Base-by-base conservation (phyloP, 2,888 invertebrate genomes). In the Cerastis leucographa region DNA sequence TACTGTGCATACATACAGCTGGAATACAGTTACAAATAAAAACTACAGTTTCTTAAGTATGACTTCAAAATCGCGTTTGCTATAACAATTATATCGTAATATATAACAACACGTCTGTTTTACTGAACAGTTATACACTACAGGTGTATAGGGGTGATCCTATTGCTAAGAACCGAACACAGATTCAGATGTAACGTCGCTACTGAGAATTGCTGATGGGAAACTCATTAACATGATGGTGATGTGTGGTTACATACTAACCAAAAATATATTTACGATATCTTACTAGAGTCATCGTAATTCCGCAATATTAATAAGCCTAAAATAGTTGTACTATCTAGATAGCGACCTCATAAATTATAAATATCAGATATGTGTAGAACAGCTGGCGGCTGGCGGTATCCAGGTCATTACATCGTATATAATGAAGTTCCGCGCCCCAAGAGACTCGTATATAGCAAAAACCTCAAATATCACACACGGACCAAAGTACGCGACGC, bases 401-500 rank as follows among this genome's bases (percentile, higher is more conserved):
- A 76, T 67, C n/a, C 56, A 74, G 73, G 54, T 78, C 68, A 73
- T 73, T 67, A 71, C 66, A 83, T 66, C 35, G 25, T 35, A 64
- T 35, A 72, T 62, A 66, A 49, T 66, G 61, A 83, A 64, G 62
- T 59, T n/a, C 46, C 71, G 17, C 8, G 71, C 64, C 72, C 82
- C 69, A 56, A 51, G 78, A 42, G 79, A 62, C 76, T 69, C 68
- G 61, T 74, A 62, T 74, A 62, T 62, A 79, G 72, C 76, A 71
- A 79, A 81, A 79, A 76, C 64, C 78, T 76, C 54, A 68, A 72
- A 78, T 69, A 66, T 64, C 22, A 69, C 78, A 69, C 0, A 51
- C 71, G 59, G 29, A n/a, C 14, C 11, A 42, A 17, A 29, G n/a
- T 22, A 14, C 14, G 12, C 40, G 40, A 17, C 46, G 56, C 17